Base-by-base conservation (phyloP, 2,113 vertebrate genomes). In the Illadopsis cleaveri region DNA sequence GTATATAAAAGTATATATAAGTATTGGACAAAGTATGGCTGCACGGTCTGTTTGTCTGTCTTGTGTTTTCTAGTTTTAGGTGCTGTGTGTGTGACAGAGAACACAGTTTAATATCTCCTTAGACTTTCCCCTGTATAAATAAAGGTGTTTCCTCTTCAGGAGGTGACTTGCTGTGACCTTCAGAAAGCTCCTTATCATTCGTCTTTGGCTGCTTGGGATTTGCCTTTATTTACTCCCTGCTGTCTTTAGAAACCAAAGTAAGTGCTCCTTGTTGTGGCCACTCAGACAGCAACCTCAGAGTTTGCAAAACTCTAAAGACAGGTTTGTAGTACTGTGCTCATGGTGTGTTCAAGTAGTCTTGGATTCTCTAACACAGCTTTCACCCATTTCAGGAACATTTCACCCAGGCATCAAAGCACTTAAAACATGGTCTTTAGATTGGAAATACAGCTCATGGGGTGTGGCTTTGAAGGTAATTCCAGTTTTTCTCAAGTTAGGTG, bases 401-500 rank as follows among this genome's bases (percentile, higher is more conserved):
- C 61, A 84, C 17, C 21, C 60, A 64, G 69, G 69, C 54, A 73
- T 40, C 42, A 35, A 57, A 4, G 6, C 31, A 53, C 54, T 93
- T 90, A 61, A 77, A 78, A 68, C 2, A 4, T 24, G n/a, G 23
- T 40, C 23, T 93, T 92, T 66, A 68, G 78, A 76, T 8, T 64
- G 47, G 37, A 88, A 94, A 75, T 71, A 31, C 28, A 64, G 27
- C 20, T 28, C 60, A 44, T 20, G 22, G 33, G 82, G 62, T 95
- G 79, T 70, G 84, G 45, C 68, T 95, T 58, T 18, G 24, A 72
- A 72, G 30, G 45, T 35, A 84, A 85, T 44, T 80, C 70, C 70
- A 85, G 23, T 38, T 93, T 88, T 96, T 96, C 89, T 96, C 79
- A 62, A 82, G 51, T 88, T 47, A 81, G 75, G 47, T 92, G 66